Evolutionary conservation across 2,888 invertebrate genomes (phyloP).

Genomic region (Pristionchus mayeri): DNA sequence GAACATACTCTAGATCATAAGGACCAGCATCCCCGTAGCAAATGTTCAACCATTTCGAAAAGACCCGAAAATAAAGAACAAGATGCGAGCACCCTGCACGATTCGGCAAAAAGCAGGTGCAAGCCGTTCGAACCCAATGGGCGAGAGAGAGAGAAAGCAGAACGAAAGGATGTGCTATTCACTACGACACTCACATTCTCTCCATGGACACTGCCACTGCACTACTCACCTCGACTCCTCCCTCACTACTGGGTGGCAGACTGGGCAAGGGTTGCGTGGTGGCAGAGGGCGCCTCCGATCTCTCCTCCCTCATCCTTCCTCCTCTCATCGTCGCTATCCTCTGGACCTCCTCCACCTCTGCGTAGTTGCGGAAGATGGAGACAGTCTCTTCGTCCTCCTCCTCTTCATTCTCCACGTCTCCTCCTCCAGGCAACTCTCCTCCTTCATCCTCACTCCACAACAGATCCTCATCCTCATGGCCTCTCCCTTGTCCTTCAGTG

Average conservation of each 20-base stretch:
- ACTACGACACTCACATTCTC: constrained; percentile 22
- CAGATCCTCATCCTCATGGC: background rate
- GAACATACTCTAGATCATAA: background rate
- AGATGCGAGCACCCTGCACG: background rate
- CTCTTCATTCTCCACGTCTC: background rate
- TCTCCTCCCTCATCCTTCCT: constrained; percentile 3
- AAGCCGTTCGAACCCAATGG: background rate
- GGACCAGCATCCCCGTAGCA: background rate
- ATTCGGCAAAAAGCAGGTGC: background rate
- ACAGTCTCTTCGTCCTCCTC: constrained; percentile 27
- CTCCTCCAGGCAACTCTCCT: constrained; percentile 5
- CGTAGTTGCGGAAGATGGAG: constrained; percentile 6
- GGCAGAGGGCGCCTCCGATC: background rate
- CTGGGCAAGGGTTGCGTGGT: constrained; percentile 1
- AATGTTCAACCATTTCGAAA: no score
- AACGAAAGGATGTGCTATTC: background rate
- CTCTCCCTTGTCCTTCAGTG: background rate
- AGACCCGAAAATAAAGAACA: background rate
- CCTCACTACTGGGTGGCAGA: constrained; percentile 33
- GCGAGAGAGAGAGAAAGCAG: background rate
- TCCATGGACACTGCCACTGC: background rate
- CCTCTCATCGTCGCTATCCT: constrained; percentile 28
- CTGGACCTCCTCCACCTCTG: constrained; percentile 32
- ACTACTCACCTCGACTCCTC: constrained; percentile 2
- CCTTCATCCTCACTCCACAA: constrained; percentile 4